Percentiles rank a stretch among this genome's conserved stretches.
Conservation (phyloP, 2,797 vertebrate species). For the Thunnus albacares region DNA sequence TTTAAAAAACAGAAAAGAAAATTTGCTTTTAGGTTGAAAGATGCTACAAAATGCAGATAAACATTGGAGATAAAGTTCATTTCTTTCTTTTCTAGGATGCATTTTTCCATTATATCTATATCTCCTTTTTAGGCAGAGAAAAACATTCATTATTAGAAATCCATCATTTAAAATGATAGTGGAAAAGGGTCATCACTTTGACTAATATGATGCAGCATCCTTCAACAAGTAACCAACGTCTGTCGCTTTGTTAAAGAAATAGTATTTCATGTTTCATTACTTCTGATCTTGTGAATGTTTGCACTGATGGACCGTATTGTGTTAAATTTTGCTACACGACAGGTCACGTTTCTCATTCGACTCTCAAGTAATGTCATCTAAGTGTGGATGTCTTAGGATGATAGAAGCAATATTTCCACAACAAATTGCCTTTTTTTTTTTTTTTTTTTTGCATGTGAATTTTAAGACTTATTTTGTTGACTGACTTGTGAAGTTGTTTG, state of each 20-base stretch:
- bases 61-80: slow-evolving; percentile 6
- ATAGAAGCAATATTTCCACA: slow-evolving; percentile 72
- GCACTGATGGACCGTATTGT: slow-evolving; percentile 79
- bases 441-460: slow-evolving; percentile 51
- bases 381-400: slow-evolving; percentile 68
- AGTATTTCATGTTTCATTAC: neutral
- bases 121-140: neutral
- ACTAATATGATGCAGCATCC: neutral
- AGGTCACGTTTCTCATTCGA: slow-evolving; percentile 46
- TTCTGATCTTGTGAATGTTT: slow-evolving; percentile 62
- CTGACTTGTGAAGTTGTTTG: slow-evolving; percentile 25
- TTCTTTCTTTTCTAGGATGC: neutral
- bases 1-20: neutral
- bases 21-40: neutral
- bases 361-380: slow-evolving; percentile 38
- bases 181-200: neutral
- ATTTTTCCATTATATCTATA: neutral
- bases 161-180: slow-evolving; percentile 7
- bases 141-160: slow-evolving; percentile 5
- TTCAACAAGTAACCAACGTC: neutral
- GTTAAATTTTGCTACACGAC: slow-evolving; percentile 56
- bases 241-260: neutral
- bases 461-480: slow-evolving; percentile 24
- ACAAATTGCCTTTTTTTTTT: slow-evolving; percentile 63
- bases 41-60: neutral